A percentile compares a stretch with the other conserved stretches of the same genome.
phyloP scores from a whole-genome alignment of 2,888 invertebrate genomes.

The Entomobrya multifasciata region DNA sequence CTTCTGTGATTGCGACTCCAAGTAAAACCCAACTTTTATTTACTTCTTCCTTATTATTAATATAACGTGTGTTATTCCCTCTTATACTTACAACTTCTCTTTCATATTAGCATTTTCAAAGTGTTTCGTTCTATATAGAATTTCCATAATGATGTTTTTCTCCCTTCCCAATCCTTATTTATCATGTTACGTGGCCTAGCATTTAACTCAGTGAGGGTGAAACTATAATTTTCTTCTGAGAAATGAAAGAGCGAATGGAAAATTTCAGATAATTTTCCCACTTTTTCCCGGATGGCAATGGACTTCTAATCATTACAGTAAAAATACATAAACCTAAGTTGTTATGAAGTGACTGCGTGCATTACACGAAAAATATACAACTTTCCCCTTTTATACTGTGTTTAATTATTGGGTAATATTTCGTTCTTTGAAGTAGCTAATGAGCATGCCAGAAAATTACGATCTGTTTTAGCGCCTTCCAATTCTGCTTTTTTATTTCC shows the following conservation, averaged over 20 bases:
- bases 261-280: slow-evolving; percentile 24
- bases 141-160: not conserved
- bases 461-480: too few relatives aligned
- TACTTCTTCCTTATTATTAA: slow-evolving; percentile 4
- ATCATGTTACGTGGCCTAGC: not conserved
- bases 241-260: slow-evolving; percentile 48
- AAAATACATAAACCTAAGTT: too few relatives aligned
- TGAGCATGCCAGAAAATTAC: too few relatives aligned
- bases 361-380: too few relatives aligned
- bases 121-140: not conserved
- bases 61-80: too few relatives aligned
- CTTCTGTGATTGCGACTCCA: not conserved
- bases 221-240: not conserved
- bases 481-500: too few relatives aligned
- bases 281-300: not conserved
- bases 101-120: slow-evolving; percentile 2
- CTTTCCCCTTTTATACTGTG: too few relatives aligned
- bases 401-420: too few relatives aligned
- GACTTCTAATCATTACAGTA: too few relatives aligned
- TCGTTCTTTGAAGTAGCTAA: too few relatives aligned
- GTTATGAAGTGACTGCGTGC: too few relatives aligned
- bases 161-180: not conserved
- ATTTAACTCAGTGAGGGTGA: too few relatives aligned
- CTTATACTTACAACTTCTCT: not conserved
- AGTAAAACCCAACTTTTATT: slow-evolving; percentile 22